phyloP scores from a whole-genome alignment of 2,888 invertebrate species.

The Latrodectus hesperus region DNA sequence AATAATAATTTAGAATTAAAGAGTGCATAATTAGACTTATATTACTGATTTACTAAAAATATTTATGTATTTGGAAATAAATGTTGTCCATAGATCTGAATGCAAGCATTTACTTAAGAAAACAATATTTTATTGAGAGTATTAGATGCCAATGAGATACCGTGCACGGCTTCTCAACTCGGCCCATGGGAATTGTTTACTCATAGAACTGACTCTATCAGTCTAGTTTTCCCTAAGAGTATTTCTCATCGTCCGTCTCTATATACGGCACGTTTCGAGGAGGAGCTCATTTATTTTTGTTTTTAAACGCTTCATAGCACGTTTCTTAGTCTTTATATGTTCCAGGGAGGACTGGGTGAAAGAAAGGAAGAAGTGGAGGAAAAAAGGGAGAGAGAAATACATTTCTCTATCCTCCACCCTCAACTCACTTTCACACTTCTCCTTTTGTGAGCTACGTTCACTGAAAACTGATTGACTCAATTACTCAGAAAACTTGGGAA shows the following conservation, averaged over 20 bases:
- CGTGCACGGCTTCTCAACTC: neutral
- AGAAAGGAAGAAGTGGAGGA: neutral
- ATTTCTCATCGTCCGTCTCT: neutral
- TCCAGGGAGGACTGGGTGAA: neutral
- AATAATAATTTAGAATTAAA: too few species aligned
- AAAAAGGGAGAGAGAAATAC: slow-evolving; percentile 24
- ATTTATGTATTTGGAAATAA: too few species aligned
- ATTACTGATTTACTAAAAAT: too few species aligned
- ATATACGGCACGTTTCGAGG: neutral
- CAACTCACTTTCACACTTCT: slow-evolving; percentile 18
- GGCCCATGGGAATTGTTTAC: neutral
- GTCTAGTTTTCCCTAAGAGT: neutral
- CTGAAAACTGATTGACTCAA: slow-evolving; percentile 70
- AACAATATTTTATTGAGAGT: neutral
- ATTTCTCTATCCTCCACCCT: slow-evolving; percentile 22
- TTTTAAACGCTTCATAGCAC: slow-evolving; percentile 53
- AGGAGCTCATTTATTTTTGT: slow-evolving; percentile 30
- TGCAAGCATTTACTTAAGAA: neutral
- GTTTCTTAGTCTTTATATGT: slow-evolving; percentile 37
- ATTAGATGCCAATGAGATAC: neutral
- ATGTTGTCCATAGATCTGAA: too few species aligned
- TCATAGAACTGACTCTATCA: neutral
- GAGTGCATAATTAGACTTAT: too few species aligned
- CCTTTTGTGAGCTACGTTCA: slow-evolving; percentile 59
- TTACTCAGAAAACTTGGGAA: slow-evolving; percentile 68